Percentiles rank a stretch among this genome's conserved stretches.
Conservation (phyloP, 2,888 invertebrate species). For the Phaonia tiefii region DNA sequence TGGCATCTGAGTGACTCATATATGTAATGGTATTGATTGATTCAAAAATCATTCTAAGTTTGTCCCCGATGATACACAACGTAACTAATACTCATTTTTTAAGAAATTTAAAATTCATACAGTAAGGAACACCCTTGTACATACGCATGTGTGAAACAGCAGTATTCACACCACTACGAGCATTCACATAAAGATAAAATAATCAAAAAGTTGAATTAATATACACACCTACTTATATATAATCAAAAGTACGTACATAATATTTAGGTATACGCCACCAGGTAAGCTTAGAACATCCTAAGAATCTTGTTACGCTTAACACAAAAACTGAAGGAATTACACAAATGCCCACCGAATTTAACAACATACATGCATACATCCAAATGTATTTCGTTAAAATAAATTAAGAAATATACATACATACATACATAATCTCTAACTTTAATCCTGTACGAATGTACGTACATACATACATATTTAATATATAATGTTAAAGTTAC, state of each 20-base stretch:
- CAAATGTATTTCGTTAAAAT: conserved; percentile 10
- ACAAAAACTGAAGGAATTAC: conserved; percentile 39
- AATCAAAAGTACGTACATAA: conserved; percentile 5
- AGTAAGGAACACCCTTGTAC: no score
- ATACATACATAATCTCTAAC: background rate
- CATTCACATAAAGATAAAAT: background rate
- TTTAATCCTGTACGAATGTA: background rate
- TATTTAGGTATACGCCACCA: conserved; percentile 44
- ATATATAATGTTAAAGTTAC: background rate
- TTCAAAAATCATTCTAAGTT: no score
- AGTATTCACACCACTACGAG: no score
- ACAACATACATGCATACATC: conserved; percentile 7
- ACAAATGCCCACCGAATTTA: conserved; percentile 66
- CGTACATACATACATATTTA: background rate
- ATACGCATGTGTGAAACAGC: no score
- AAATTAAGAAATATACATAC: conserved; percentile 20
- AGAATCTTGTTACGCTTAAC: conserved; percentile 56
- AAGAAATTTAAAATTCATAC: no score
- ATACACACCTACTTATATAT: conserved; percentile 30
- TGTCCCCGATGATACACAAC: no score
- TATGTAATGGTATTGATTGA: no score
- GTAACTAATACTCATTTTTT: no score
- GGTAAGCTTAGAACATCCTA: conserved; percentile 47
- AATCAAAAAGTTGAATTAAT: conserved; percentile 35
- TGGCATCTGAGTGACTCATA: no score